Evolutionary conservation across 2,113 vertebrate species (phyloP), one percentile per base, ranked within the genome.

Genomic region (Acrocephalus kingi): DNA sequence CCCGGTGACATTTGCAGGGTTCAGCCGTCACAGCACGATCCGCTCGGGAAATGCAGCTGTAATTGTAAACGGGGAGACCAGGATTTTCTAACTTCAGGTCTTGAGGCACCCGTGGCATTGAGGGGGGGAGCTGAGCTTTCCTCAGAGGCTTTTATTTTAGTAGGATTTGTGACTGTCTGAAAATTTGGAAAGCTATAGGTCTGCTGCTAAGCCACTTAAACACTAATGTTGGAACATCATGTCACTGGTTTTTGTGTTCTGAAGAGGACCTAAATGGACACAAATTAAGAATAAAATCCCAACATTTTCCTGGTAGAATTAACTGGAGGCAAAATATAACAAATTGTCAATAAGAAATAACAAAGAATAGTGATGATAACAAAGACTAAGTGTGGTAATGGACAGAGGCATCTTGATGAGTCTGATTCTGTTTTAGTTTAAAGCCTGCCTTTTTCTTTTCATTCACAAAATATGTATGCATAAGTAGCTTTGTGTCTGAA

Each of bases 1-100:
- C 74, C 84, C 15, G 21, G 1, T 71, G 93, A 89, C 94, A 81
- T 90, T 54, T 66, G 91, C 76, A 59, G 39, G 88, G 88, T 69
- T 94, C 83, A 81, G 64, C 56, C 51, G 3, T 31, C 87, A 37
- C 73, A 3, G 88, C 84, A 5, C 56, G 7, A 15, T 17, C 48
- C 28, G 6, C 82, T 46, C 4, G 21, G 89, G 91, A 87, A 59
- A 84, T 28, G 54, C 4, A 45, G 84, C 94, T 92, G 79, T 30
- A 24, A 48, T 24, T 52, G 74, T 61, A 61, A 81, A 78, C 37
- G 64, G 24, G 56, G 21, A 87, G 56, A 69, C 52, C 73, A 33
- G 80, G 56, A 84, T 75, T 68, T 64, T 64, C 77, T n/a, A 12
- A 84, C 84, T 37, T 89, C 14, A 7, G 48, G 68, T 39, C 28